Conservation (phyloP, 2,888 invertebrate genomes). For the Pecten maximus region DNA sequence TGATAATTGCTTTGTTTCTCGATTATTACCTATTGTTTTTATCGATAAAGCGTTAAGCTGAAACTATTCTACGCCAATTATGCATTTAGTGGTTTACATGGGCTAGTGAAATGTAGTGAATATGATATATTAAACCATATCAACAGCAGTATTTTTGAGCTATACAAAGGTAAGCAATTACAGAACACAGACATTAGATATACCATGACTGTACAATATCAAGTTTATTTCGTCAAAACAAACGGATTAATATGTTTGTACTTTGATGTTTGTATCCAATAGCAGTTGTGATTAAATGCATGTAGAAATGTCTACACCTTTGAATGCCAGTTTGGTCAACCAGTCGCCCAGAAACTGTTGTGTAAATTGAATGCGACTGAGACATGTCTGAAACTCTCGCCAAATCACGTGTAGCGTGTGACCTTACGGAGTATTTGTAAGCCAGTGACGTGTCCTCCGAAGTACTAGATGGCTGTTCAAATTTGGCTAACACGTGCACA, state of each 20-base stretch:
- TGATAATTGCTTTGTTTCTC: no score
- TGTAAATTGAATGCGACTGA: not conserved
- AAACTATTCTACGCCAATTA: no score
- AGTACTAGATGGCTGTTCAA: not conserved
- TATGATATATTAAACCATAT: no score
- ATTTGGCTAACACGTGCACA: not conserved
- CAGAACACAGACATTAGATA: not conserved
- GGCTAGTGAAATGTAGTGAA: no score
- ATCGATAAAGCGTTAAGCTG: no score
- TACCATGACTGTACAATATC: not conserved
- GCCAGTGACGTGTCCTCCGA: not conserved
- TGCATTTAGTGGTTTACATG: no score
- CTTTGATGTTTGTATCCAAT: not conserved
- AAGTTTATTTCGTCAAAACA: not conserved
- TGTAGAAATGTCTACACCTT: not conserved
- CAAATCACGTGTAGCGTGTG: slow-evolving; percentile 26
- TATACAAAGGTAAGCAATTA: no score
- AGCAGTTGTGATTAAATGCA: not conserved
- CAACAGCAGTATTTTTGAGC: no score
- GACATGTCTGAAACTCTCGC: slow-evolving; percentile 2
- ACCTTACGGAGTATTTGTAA: not conserved
- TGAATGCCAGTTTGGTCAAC: not conserved
- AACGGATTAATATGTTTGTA: not conserved
- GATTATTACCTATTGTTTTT: no score
- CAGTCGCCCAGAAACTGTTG: not conserved